Evolutionary conservation across 2,113 vertebrate genomes (phyloP).

Genomic region (Plecturocebus donacophilus): DNA sequence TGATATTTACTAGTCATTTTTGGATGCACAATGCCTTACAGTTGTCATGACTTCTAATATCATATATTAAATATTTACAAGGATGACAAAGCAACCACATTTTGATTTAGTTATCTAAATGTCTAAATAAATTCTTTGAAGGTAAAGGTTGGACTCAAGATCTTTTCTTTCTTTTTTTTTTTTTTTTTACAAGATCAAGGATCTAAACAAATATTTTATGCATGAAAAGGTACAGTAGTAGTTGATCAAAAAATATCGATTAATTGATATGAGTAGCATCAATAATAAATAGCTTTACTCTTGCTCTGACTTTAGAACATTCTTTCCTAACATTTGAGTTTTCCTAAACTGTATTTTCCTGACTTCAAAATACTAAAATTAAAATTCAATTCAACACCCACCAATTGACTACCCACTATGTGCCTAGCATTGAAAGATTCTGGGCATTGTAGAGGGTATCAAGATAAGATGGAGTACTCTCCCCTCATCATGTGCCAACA

Average conservation of each 20-base stretch:
- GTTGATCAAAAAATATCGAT: constrained; percentile 75
- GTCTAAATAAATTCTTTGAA: constrained; percentile 74
- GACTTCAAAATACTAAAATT: constrained; percentile 12
- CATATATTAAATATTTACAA: constrained; percentile 73
- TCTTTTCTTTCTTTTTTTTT: constrained; percentile 34
- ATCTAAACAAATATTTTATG: constrained; percentile 75
- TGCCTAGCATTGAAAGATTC: background rate
- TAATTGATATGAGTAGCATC: constrained; percentile 52
- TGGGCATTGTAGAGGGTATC: background rate
- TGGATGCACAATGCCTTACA: constrained; percentile 27
- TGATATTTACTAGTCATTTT: constrained; percentile 59
- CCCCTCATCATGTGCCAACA: background rate
- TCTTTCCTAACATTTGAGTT: background rate
- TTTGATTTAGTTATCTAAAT: constrained; percentile 69
- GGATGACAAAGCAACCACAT: constrained; percentile 49
- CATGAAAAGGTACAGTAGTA: constrained; percentile 70
- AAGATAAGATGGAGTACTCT: background rate
- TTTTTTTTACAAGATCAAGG: constrained; percentile 47
- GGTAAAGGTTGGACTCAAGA: constrained; percentile 62
- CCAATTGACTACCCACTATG: background rate
- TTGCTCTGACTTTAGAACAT: constrained; percentile 45
- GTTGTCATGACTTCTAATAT: constrained; percentile 45
- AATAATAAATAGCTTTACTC: constrained; percentile 58
- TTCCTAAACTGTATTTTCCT: constrained; percentile 18
- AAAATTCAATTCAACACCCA: background rate